Evolutionary conservation across 2,113 vertebrate species (phyloP).

Genomic region (Gobius niger): DNA sequence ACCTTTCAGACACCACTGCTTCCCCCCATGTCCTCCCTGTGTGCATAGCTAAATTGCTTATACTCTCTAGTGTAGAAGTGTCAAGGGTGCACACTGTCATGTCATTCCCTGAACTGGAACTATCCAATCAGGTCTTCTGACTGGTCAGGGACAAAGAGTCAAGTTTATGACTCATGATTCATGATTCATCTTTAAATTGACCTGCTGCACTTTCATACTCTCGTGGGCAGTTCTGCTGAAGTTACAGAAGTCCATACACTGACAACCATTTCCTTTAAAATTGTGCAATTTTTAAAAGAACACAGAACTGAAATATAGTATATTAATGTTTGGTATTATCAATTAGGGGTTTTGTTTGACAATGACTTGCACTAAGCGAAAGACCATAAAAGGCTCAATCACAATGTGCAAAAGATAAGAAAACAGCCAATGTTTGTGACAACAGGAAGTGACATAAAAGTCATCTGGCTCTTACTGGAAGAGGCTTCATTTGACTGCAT

Average conservation of each 20-base stretch:
- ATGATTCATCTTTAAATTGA: too few species aligned
- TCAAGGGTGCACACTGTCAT: too few species aligned
- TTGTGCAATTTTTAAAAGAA: conserved; percentile 3
- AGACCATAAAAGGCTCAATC: conserved; percentile 58
- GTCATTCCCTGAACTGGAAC: too few species aligned
- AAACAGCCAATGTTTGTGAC: conserved; percentile 65
- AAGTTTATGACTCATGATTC: too few species aligned
- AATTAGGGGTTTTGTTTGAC: conserved; percentile 26
- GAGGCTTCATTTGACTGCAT: conserved; percentile 48
- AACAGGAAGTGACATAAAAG: conserved; percentile 78
- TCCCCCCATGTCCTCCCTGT: background rate
- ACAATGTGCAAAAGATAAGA: conserved; percentile 46
- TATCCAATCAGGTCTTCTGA: too few species aligned
- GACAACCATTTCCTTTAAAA: too few species aligned
- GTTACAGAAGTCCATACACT: too few species aligned
- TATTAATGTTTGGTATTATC: too few species aligned
- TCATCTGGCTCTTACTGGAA: conserved; percentile 77
- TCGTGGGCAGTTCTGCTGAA: too few species aligned
- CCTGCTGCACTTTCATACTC: too few species aligned
- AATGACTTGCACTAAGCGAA: conserved; percentile 37
- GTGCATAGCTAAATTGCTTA: background rate
- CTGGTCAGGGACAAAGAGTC: too few species aligned
- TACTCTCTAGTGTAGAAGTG: too few species aligned
- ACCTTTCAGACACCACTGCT: background rate
- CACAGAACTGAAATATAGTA: background rate